Evolutionary conservation across 2,797 vertebrate genomes (phyloP), one percentile per base, ranked within the genome.

Genomic region (Octomys mimax): DNA sequence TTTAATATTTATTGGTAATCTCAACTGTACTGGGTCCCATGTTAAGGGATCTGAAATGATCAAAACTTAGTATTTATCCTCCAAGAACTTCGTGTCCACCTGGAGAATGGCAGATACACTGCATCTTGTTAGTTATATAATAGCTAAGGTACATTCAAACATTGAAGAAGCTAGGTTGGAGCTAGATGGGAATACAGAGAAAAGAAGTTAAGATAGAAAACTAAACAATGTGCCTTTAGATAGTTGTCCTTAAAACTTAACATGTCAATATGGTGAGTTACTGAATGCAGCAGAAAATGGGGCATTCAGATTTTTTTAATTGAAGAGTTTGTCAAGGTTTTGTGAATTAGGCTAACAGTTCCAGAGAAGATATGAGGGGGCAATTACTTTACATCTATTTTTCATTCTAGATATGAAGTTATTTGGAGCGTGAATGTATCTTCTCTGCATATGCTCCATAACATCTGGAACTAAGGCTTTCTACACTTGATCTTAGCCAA

Each of bases 121-220:
- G 46, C 11, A 84, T 6, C n/a, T 70, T 68, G 70, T 70, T 82
- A 26, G 70, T 87, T 87, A 42, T 87, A 31, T 68, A 24, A 64
- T 54, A 90, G 81, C 61, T 92, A 39, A 42, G 6, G 6, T 88
- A 73, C 54, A 83, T 68, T 5, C 86, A 91, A 87, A 14, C 16
- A 39, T 24, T 57, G 22, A 75, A 42, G 75, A 92, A 94, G 16
- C 28, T 79, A 92, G 2, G 13, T 61, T 87, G 80, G 24, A 92
- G 64, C 19, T 61, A 91, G 10, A 59, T 19, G 68, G 49, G 42
- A 84, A 66, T 87, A 9, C 19, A 57, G 84, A 28, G 75, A 61
- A 92, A 93, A 91, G 66, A 33, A 95, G 42, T 70, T 79, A 90
- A 24, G 7, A 57, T 80, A 57, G 54, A 31, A 94, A 92, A 39